Base-by-base conservation (phyloP, 2,888 invertebrate species). In the Pollenia amentaria region DNA sequence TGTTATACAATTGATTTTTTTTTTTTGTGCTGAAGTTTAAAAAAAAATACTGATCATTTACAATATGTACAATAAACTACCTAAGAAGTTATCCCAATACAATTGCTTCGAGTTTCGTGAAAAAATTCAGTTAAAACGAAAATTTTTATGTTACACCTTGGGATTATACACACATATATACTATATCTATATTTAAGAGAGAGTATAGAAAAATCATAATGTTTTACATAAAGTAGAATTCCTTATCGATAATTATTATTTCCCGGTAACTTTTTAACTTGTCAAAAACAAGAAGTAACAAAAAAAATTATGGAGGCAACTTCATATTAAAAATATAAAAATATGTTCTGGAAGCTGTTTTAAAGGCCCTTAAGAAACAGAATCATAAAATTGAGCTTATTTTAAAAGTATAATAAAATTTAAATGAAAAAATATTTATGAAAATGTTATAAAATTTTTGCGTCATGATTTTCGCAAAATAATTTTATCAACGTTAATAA, bases 311-410 rank as follows among this genome's bases (percentile, higher is more conserved):
- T 51, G n/a, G 14, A 14, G 48, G 48, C 57, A 21, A 29, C 14
- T 3, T 57, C 57, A 29, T 21, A 8, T 57, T 29, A 1, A 21
- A 38, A 29, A 21, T 2, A 11, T 12, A 29, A 12, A 14, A 57
- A 38, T 51, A 51, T 21, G 29, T 57, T 57, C 14, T 29, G 12
- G 29, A 10, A 29, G 14, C 57, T 16, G 55, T 40, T 18, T 12
- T 42, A 18, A 44, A 44, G 8, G 44, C 21, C 70, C 42, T 53
- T 29, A 29, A 29, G 21, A 55, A 42, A 21, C 42, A 55, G 16
- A 55, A 42, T 18, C 21, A 70, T 70, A 55, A 70, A 70, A 70
- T 55, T 55, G 9, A 38, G 40, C 12, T 42, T 29, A 29, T 48
- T 67, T 69, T 40, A 1, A 40, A 11, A 42, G 42, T 12, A 29